Evolutionary conservation across 2,113 vertebrate species (phyloP), one percentile per base, ranked within the genome.

Genomic region (Sula dactylatra): DNA sequence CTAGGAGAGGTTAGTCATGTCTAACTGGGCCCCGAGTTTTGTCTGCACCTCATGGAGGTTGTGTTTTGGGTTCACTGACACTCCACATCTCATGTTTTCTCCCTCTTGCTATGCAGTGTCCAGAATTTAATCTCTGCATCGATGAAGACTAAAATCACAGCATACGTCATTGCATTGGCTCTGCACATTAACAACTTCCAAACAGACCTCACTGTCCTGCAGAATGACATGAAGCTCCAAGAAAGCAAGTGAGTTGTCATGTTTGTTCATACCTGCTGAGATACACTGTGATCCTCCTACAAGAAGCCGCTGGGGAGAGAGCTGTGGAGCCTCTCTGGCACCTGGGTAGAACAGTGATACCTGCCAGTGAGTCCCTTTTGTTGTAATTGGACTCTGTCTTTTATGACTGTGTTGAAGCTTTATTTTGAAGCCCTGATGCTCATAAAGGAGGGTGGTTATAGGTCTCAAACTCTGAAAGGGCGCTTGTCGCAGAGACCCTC

Each of bases 101-200:
- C 38, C 18, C 13, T 92, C 36, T 73, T 93, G 29, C 67, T 29
- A 22, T 93, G 19, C 94, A 99, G 98, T 27, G 56, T 98, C 61
- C 97, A 97, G 91, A 98, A 98, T 67, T 89, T 98, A 15, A 77
- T 98, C 88, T 98, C 98, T 9, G 88, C 97, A 7, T 98, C 98
- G 14, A 98, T 98, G 98, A 98, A 97, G 94, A 96, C 97, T 20
- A 99, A 98, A 96, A 98, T 98, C 65, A 67, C 97, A 0, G 97
- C 98, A 0, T 97, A 98, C 0, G 97, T 89, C 31, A 95, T 99
- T 4, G 80, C 95, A 11, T 42, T 99, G 71, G 98, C 98, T 74
- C 94, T 99, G 96, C 98, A 99, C 71, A 98, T 98, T 22, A 98
- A 83, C 42, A 79, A 86, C 82, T 98, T 98, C 97, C 98, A 98